phyloP scores from a whole-genome alignment of 1,140 invertebrate genomes.

The Lethocerus indicus region DNA sequence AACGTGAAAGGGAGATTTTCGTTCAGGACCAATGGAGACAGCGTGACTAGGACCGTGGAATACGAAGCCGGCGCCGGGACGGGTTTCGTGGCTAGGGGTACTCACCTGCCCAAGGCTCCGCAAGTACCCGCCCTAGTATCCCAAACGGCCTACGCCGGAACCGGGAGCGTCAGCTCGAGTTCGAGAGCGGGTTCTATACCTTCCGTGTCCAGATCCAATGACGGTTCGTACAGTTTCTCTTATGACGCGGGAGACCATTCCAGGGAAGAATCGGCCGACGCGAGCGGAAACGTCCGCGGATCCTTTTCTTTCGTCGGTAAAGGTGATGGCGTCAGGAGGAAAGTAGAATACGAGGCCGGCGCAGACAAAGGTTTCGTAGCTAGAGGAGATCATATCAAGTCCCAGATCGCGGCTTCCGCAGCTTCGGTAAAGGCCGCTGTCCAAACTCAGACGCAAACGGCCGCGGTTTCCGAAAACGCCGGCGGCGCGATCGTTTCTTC shows the following conservation, averaged over 20 bases:
- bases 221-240: conserved; percentile 18
- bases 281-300: conserved; percentile 19
- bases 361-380: conserved; percentile 17
- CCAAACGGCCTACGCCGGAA: no score
- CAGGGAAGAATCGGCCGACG: conserved; percentile 18
- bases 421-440: background rate
- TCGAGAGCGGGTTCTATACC: no score
- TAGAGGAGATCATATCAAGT: conserved; percentile 7
- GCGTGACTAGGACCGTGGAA: conserved; percentile 15
- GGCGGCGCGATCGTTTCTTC: background rate
- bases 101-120: no score
- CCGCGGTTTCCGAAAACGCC: background rate
- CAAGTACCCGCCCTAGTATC: no score
- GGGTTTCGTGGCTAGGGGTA: conserved; percentile 17
- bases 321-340: conserved; percentile 15
- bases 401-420: background rate
- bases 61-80: conserved; percentile 17
- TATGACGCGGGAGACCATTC: conserved; percentile 18
- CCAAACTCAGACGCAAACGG: background rate
- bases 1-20: conserved; percentile 20
- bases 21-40: conserved; percentile 15
- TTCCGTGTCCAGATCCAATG: background rate
- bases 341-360: conserved; percentile 18
- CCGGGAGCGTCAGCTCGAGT: no score
- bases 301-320: conserved; percentile 16